These are phyloP conservation scores for Galerucella pusilla DNA, from an alignment of 2,888 invertebrate genomes.

Conservation along the genomic window DNA sequence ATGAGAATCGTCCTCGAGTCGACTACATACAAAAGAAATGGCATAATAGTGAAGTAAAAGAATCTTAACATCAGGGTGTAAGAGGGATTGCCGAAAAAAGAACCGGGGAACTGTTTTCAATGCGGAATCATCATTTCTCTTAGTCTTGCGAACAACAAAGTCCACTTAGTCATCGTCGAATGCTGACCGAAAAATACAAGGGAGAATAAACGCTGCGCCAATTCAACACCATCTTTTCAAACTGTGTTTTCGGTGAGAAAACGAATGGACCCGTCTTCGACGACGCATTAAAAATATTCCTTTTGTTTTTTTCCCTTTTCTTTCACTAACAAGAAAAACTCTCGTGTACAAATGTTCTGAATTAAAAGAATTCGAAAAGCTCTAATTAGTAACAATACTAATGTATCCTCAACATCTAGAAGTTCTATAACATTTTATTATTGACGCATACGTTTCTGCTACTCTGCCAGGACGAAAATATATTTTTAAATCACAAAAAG, in stretches of 20 bases:
- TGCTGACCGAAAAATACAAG: conserved; percentile 61
- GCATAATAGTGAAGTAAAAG: conserved; percentile 54
- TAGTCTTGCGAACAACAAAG: conserved; percentile 68
- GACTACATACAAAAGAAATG: conserved; percentile 47
- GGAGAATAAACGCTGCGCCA: conserved; percentile 59
- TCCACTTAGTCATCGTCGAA: conserved; percentile 69
- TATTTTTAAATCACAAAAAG: too few species aligned
- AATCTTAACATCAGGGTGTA: conserved; percentile 56
- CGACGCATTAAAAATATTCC: conserved; percentile 52
- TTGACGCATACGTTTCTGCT: too few species aligned
- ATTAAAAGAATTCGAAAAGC: conserved; percentile 41
- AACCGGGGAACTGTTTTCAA: conserved; percentile 62
- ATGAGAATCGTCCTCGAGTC: conserved; percentile 44
- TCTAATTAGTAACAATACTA: not conserved
- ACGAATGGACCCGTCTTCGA: conserved; percentile 52
- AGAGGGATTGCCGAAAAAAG: conserved; percentile 59
- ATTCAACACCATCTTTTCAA: conserved; percentile 57
- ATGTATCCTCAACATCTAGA: not conserved
- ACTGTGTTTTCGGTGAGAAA: conserved; percentile 46
- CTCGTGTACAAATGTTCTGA: conserved; percentile 34
- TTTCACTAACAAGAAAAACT: conserved; percentile 17
- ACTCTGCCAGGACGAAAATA: too few species aligned
- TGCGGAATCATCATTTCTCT: conserved; percentile 69
- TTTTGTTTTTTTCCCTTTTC: conserved; percentile 37
- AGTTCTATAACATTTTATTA: not conserved